Evolutionary conservation across 2,113 vertebrate species (phyloP), one percentile per base, ranked within the genome.

Genomic region (Cynoglossus semilaevis): DNA sequence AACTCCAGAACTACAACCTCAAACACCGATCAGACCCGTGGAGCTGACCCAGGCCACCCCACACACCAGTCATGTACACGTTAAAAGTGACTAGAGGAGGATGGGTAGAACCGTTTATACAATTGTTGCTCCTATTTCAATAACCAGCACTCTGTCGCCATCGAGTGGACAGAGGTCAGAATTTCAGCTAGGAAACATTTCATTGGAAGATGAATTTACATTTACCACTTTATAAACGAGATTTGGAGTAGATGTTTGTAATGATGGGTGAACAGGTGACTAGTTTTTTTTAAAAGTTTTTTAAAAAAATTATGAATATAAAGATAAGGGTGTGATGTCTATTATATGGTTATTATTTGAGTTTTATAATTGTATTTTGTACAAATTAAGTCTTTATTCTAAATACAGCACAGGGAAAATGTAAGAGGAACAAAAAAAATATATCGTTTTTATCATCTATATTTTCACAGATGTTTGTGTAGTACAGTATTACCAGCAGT

Each of bases 1-100:
- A 91, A 67, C 92, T 98, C 11, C 94, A 96, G 87, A 84, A 89
- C 51, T 97, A 97, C 88, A 94, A 89, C 75, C 61, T 76, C 51
- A 90, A 88, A 80, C 96, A 96, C 81, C 90, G 55, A 8, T 81
- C 88, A 0, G 96, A 98, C 68, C 94, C 91, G 0, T 98, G 94
- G 94, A 75, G 63, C 49, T 91, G 86, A 91, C 57, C 48, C 12
- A 5, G 38, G 10, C 38, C 38, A 12, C 38, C 5, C 9, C 38
- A 41, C 9, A 43, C 42, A 15, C 42, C 22, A 7, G 22, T 45
- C 35, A 18, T 43, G 37, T 50, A 56, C 10, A 14, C 1, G 15
- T 34, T 37, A 53, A 29, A 5, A n/a, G 17, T 15, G 36, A 15
- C 37, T 19, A 19, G 17, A 10, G 13, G 16, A 7, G 1, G 54